Evolutionary conservation across 2,888 invertebrate genomes (phyloP).

Genomic region (Metallyticus violacea): DNA sequence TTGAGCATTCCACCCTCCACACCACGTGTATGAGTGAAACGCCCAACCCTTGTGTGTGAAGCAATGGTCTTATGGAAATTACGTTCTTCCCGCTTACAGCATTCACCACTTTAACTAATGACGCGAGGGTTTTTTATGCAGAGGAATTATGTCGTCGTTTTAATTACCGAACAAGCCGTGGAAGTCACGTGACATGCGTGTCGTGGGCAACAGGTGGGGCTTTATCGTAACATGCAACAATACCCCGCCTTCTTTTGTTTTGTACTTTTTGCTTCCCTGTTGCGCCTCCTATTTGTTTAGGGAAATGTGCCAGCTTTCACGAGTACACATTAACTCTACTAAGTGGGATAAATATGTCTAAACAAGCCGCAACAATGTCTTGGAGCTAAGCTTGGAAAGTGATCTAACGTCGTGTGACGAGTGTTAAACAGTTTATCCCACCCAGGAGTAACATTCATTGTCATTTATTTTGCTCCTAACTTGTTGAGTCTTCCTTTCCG

Average conservation of each 20-base stretch:
- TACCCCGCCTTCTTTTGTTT: not conserved
- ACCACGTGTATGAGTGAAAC: not conserved
- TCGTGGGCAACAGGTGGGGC: not conserved
- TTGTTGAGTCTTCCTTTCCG: no score
- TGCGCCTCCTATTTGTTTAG: not conserved
- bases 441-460: no score
- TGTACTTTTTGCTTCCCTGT: not conserved
- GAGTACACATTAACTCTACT: not conserved
- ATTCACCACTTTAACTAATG: not conserved
- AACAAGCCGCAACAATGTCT: no score
- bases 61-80: not conserved
- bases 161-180: not conserved
- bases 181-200: not conserved
- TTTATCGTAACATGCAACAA: not conserved
- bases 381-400: no score
- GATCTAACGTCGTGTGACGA: no score
- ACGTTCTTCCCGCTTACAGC: not conserved
- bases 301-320: not conserved
- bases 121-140: not conserved
- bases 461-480: no score
- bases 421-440: no score
- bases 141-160: not conserved
- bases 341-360: not conserved
- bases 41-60: not conserved
- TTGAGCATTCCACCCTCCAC: no score